A percentile compares a stretch with the other conserved stretches of the same genome.
Conservation (phyloP, 2,888 invertebrate genomes). For the Caenorhabditis angaria region DNA sequence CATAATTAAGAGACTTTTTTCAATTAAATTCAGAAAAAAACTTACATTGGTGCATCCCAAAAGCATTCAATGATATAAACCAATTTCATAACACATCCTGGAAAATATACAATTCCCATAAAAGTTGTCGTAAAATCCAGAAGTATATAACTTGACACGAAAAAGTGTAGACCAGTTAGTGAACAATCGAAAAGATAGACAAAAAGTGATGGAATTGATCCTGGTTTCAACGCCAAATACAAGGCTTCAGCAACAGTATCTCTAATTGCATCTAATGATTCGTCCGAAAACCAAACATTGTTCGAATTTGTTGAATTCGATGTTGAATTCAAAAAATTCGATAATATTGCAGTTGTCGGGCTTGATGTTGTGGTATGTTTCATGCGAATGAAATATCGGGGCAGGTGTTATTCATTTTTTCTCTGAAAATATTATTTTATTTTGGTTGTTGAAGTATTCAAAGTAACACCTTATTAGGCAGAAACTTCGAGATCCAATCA, state of each 20-base stretch:
- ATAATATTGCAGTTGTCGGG: neutral
- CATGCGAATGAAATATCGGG: neutral
- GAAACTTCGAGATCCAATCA: too few relatives aligned
- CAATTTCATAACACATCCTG: constrained; percentile 25
- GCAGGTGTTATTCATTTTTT: too few relatives aligned
- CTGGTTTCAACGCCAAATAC: constrained; percentile 32
- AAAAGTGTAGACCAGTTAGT: constrained; percentile 24
- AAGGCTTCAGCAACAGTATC: constrained; percentile 15
- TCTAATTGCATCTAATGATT: neutral
- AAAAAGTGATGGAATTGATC: constrained; percentile 27
- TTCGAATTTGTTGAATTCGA: neutral
- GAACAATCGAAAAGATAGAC: constrained; percentile 28
- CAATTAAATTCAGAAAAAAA: neutral
- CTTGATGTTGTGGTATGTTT: neutral
- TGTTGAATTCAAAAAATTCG: neutral
- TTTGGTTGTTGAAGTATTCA: too few relatives aligned
- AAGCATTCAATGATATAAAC: constrained; percentile 23
- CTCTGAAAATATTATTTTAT: too few relatives aligned
- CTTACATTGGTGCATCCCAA: constrained; percentile 14
- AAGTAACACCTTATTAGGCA: too few relatives aligned
- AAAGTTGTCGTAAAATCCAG: constrained; percentile 40
- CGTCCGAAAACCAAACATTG: neutral
- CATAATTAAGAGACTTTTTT: neutral
- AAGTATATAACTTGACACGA: constrained; percentile 27
- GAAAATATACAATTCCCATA: constrained; percentile 35